These are phyloP conservation scores for Xiphydria camelus DNA, from an alignment of 2,888 invertebrate species.

Conservation along the genomic window DNA sequence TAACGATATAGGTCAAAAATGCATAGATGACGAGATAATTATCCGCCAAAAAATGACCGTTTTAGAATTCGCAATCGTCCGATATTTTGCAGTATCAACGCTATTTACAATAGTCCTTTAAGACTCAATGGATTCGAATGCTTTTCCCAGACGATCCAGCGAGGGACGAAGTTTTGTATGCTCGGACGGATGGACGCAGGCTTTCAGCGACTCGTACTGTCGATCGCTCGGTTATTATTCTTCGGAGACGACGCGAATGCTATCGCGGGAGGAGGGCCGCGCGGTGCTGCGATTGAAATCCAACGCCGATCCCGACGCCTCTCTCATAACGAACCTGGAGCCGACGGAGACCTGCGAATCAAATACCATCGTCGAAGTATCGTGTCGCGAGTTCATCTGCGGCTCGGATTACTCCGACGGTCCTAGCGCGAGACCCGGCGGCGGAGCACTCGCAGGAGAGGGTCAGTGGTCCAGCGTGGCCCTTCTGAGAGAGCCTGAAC, in stretches of 20 bases:
- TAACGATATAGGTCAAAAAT: too few relatives aligned
- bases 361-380: constrained; percentile 58
- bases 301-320: constrained; percentile 39
- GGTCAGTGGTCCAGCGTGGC: constrained; percentile 65
- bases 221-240: constrained; percentile 61
- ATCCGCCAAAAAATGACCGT: too few relatives aligned
- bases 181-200: constrained; percentile 61
- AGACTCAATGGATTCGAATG: background rate
- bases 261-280: constrained; percentile 55
- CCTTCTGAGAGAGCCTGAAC: constrained; percentile 54
- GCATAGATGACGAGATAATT: too few relatives aligned
- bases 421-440: constrained; percentile 58
- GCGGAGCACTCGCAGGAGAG: constrained; percentile 59
- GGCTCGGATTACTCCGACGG: constrained; percentile 47
- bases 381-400: constrained; percentile 62
- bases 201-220: constrained; percentile 62
- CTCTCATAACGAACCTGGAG: constrained; percentile 58
- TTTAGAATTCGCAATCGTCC: too few relatives aligned
- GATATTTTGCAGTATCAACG: too few relatives aligned
- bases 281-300: constrained; percentile 53
- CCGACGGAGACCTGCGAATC: constrained; percentile 55
- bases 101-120: too few relatives aligned
- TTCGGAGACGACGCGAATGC: constrained; percentile 56
- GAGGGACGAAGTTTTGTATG: constrained; percentile 59
- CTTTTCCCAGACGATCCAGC: constrained; percentile 37